Conservation (phyloP, 1,140 invertebrate species). For the Aricia agestis region DNA sequence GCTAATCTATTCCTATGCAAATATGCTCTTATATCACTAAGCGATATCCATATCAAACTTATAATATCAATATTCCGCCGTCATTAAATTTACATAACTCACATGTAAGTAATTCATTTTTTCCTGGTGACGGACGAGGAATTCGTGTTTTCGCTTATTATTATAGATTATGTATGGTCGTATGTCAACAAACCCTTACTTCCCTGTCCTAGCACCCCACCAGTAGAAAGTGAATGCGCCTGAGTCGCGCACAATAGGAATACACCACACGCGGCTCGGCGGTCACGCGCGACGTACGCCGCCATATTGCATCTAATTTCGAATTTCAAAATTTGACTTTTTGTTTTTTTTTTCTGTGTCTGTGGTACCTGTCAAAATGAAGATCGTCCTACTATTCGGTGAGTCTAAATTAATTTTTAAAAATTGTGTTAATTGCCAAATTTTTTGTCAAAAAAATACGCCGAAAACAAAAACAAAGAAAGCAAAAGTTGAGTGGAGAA, state of each 20-base stretch:
- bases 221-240: constrained; percentile 62
- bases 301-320: constrained; percentile 34
- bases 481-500: neutral
- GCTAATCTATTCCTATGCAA: neutral
- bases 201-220: constrained; percentile 48
- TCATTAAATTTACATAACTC: constrained; percentile 17
- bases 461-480: neutral
- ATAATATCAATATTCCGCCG: neutral
- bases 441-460: neutral
- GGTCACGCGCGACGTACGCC: constrained; percentile 52
- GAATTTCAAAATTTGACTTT: constrained; percentile 24
- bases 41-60: neutral
- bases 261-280: constrained; percentile 50
- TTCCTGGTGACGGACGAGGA: constrained; percentile 9
- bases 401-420: constrained; percentile 28
- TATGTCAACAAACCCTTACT: constrained; percentile 57
- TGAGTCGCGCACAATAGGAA: constrained; percentile 30
- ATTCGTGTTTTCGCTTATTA: constrained; percentile 20
- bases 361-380: constrained; percentile 46
- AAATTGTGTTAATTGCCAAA: neutral
- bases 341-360: constrained; percentile 35
- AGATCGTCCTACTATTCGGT: constrained; percentile 49
- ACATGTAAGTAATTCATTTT: constrained; percentile 20
- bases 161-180: constrained; percentile 18
- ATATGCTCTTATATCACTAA: neutral